These are phyloP conservation scores for Erpetoichthys calabaricus DNA, from an alignment of 2,797 vertebrate genomes.

Conservation along the genomic window DNA sequence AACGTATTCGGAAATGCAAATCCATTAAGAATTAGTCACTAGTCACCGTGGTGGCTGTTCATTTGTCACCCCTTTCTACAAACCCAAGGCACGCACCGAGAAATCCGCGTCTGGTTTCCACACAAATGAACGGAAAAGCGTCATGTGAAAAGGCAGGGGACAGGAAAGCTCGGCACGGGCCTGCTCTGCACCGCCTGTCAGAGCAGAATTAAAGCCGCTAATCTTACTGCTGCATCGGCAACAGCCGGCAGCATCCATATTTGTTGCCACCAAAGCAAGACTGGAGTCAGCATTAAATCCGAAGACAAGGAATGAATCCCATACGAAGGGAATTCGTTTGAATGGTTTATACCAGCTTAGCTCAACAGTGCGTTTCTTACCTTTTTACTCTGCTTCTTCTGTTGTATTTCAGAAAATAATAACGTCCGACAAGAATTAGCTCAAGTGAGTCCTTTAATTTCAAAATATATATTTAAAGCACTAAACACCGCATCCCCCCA, in stretches of 20 bases:
- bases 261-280: constrained; percentile 1
- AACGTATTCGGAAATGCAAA: too few species aligned
- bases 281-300: constrained; percentile 15
- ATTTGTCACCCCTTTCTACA: too few species aligned
- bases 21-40: too few species aligned
- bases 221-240: constrained; percentile 4
- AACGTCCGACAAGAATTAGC: constrained; percentile 13
- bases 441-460: too few species aligned
- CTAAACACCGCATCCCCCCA: constrained; percentile 43
- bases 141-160: too few species aligned
- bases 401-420: constrained; percentile 19
- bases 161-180: too few species aligned
- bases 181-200: background rate
- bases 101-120: too few species aligned
- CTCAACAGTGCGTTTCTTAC: constrained; percentile 27
- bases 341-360: background rate
- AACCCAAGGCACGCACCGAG: too few species aligned
- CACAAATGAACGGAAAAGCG: too few species aligned
- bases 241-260: constrained; percentile 6
- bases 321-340: background rate
- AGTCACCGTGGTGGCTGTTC: too few species aligned
- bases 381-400: constrained; percentile 30
- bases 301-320: constrained; percentile 7
- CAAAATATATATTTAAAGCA: too few species aligned
- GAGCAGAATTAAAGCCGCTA: background rate